A percentile compares a stretch with the other conserved stretches of the same genome.
phyloP scores from a whole-genome alignment of 2,888 invertebrate genomes.

The Rapana venosa region DNA sequence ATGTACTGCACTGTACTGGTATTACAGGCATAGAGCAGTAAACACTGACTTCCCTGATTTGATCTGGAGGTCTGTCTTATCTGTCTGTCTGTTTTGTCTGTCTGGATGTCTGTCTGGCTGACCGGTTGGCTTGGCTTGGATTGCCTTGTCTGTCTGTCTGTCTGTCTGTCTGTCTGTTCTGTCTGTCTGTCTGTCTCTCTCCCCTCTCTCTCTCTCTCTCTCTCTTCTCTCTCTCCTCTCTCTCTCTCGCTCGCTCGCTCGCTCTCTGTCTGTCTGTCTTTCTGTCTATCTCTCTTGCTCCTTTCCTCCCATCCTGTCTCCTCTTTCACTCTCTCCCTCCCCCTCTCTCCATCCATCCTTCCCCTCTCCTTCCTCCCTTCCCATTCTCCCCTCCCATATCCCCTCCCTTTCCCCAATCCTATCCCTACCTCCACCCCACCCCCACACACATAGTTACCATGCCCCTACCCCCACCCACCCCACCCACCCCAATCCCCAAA shows the following conservation, averaged over 20 bases:
- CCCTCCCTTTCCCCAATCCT: slow-evolving; percentile 81
- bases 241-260: neutral
- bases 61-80: too few species aligned
- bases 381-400: slow-evolving; percentile 77
- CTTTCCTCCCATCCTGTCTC: neutral
- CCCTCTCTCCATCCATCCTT: slow-evolving; percentile 79
- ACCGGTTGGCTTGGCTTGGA: too few species aligned
- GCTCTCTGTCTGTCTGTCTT: neutral
- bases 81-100: too few species aligned
- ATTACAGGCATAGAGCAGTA: too few species aligned
- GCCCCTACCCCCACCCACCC: slow-evolving; percentile 76
- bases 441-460: too few species aligned
- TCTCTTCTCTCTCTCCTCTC: neutral
- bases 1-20: neutral
- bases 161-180: too few species aligned
- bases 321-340: slow-evolving; percentile 77
- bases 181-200: too few species aligned
- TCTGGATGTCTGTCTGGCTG: too few species aligned
- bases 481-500: slow-evolving; percentile 76
- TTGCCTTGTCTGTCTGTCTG: too few species aligned
- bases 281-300: neutral
- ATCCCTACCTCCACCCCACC: slow-evolving; percentile 75
- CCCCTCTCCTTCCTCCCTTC: slow-evolving; percentile 68
- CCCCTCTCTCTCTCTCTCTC: neutral
- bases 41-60: too few species aligned